Evolutionary conservation across 2,113 vertebrate species (phyloP).

Genomic region (Petroica traversi): DNA sequence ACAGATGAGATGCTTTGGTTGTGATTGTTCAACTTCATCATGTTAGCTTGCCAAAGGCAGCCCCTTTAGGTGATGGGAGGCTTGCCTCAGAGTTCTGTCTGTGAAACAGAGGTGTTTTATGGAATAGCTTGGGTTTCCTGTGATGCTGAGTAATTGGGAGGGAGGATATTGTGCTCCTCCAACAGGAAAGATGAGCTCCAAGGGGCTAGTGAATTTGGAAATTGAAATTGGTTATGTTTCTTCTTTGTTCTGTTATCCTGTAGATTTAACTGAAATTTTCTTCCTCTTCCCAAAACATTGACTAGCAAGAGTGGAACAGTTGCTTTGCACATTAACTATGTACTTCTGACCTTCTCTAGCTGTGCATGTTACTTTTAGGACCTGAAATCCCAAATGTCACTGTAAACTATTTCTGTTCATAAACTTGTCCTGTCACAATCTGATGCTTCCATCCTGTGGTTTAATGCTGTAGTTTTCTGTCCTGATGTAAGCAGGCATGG

Average conservation of each 20-base stretch:
- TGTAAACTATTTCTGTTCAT: neutral
- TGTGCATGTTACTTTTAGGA: neutral
- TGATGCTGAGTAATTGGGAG: neutral
- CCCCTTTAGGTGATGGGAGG: neutral
- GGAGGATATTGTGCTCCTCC: neutral
- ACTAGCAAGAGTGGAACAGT: neutral
- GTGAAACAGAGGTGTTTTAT: neutral
- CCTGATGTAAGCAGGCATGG: neutral
- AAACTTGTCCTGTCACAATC: neutral
- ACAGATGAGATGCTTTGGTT: neutral
- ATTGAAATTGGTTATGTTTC: neutral
- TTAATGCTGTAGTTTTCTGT: neutral
- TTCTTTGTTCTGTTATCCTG: neutral
- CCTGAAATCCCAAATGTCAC: neutral
- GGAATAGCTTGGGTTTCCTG: neutral
- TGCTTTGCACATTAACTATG: neutral
- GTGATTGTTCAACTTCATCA: neutral
- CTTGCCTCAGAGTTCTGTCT: neutral
- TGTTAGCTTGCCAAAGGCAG: neutral
- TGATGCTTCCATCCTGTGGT: neutral
- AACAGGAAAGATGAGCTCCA: neutral
- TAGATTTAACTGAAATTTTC: neutral
- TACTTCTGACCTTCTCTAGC: neutral
- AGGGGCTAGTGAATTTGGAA: neutral
- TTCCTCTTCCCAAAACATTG: neutral